Percentiles rank a stretch among this genome's conserved stretches.
These are phyloP conservation scores for Cyprinella venusta DNA, from an alignment of 2,797 vertebrate species.

Conservation along the genomic window DNA sequence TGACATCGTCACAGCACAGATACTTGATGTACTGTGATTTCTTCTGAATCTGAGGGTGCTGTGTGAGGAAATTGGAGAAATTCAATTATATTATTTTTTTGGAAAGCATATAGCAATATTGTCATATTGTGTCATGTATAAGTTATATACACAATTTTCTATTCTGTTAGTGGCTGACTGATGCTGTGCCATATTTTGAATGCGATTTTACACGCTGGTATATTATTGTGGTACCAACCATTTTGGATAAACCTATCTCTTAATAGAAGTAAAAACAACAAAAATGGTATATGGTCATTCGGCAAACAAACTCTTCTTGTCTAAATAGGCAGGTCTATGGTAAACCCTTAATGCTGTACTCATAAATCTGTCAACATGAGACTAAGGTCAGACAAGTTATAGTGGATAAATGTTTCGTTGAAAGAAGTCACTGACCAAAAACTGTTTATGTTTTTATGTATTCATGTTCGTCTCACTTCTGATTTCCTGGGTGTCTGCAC, in stretches of 20 bases:
- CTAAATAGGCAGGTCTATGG: neutral
- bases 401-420: neutral
- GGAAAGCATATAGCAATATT: neutral
- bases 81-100: neutral
- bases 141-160: neutral
- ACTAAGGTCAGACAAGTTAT: neutral
- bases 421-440: neutral
- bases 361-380: neutral
- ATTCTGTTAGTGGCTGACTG: too few species aligned
- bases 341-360: neutral
- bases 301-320: neutral
- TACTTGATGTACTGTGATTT: slow-evolving; percentile 99
- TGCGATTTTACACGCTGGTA: neutral
- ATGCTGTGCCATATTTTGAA: neutral
- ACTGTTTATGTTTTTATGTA: neutral
- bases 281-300: neutral
- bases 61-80: slow-evolving; percentile 1
- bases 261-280: neutral
- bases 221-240: neutral
- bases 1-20: slow-evolving; percentile 94
- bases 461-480: slow-evolving; percentile 6
- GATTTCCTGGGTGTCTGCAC: neutral
- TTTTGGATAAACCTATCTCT: neutral
- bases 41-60: slow-evolving; percentile 99
- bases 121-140: neutral